Conservation (phyloP, 2,888 invertebrate species). For the Elysia crispata region DNA sequence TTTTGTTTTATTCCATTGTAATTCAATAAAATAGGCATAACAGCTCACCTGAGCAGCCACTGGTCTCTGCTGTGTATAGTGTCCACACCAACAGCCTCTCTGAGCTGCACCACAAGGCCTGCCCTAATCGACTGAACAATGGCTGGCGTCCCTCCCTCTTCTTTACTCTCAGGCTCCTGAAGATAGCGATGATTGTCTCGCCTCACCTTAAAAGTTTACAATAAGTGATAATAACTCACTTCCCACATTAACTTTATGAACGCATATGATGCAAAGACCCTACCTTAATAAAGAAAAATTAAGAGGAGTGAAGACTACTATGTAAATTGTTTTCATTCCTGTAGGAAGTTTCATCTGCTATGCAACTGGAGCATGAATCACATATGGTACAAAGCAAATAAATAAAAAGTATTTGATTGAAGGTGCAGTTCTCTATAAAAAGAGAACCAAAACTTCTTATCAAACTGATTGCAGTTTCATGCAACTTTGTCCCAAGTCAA, state of each 20-base stretch:
- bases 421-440: no score
- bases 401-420: no score
- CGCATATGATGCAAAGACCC: neutral
- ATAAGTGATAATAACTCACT: neutral
- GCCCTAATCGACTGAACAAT: slow-evolving; percentile 89
- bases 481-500: no score
- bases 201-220: slow-evolving; percentile 61
- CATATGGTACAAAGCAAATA: no score
- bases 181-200: slow-evolving; percentile 79
- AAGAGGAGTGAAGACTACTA: no score
- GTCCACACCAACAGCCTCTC: slow-evolving; percentile 87
- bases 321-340: no score
- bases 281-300: neutral
- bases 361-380: no score
- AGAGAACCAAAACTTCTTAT: no score
- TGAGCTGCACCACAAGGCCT: slow-evolving; percentile 90
- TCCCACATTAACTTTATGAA: neutral
- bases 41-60: slow-evolving; percentile 67
- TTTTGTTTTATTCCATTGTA: no score
- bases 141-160: slow-evolving; percentile 86
- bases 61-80: slow-evolving; percentile 82
- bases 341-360: no score
- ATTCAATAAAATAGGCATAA: no score
- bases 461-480: no score
- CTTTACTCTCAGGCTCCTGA: slow-evolving; percentile 79